Evolutionary conservation across 37 sponge, comb jelly and placozoan genomes (phyloP), one percentile per base, ranked within the genome.

Genomic region (Dysidea cf. avara): DNA sequence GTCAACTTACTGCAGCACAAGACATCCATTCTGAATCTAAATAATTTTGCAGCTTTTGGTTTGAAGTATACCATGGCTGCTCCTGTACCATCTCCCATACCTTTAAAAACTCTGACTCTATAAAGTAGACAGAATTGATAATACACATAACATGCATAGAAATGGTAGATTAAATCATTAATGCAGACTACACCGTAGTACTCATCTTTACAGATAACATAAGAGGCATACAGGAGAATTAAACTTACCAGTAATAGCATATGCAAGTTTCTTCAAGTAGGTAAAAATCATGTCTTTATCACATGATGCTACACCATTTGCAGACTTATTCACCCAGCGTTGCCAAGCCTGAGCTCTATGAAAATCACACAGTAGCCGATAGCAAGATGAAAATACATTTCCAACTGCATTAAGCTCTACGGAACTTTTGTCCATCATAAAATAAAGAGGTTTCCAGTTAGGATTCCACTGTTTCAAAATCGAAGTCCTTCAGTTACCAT

Each of bases 391-490:
- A 33, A 52, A 54, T 11, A 51, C 53, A 31, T 16, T 21, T 14
- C 53, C 51, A 24, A 69, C 52, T 50, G 70, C 72, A 36, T 38
- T 60, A 20, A 78, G 48, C 40, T 67, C 68, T 9, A 58, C 60
- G 58, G 18, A 28, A 37, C 69, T 68, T 50, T 78, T 78, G 50
- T 78, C 78, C 17, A 69, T 78, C 78, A 78, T 78, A 47, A 67
- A 60, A 35, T 67, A 78, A 1, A n/a, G 28, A 22, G 78, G 68
- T 17, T 39, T 47, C 78, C 78, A 78, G 59, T 66, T 18, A 0
- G 60, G 78, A 54, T 78, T 78, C 78, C 78, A 78, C 28, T 36
- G 14, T 16, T 48, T 68, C 7, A 66, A 33, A 7, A 78, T 35
- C 17, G 33, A 22, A 78, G 28, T 43, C 78, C 69, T 47, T 66